These are phyloP conservation scores for Hirudo medicinalis DNA, from an alignment of 1,140 invertebrate species.

Conservation along the genomic window DNA sequence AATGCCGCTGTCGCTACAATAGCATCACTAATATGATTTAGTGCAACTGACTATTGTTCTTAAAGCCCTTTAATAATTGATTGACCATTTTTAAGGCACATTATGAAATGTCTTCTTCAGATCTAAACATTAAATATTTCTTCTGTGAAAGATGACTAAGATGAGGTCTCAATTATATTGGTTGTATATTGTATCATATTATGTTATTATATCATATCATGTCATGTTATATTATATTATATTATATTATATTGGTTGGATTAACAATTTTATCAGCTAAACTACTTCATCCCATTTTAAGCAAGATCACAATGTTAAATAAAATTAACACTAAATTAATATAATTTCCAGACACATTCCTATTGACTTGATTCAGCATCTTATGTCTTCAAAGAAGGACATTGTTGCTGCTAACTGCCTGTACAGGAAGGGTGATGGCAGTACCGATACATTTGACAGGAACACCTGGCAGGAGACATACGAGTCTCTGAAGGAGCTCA, in stretches of 20 bases:
- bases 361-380: conserved; percentile 30
- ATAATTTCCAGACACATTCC: conserved; percentile 24
- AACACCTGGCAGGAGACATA: conserved; percentile 36
- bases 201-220: conserved; percentile 1
- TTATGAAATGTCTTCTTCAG: too few species aligned
- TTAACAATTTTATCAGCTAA: background rate
- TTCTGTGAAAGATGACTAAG: too few species aligned
- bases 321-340: background rate
- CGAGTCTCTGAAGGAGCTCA: conserved; percentile 25
- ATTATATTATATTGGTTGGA: background rate
- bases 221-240: background rate
- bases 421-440: conserved; percentile 23
- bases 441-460: conserved; percentile 30
- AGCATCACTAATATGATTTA: too few species aligned
- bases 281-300: background rate
- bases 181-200: background rate
- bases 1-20: too few species aligned
- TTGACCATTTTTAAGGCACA: too few species aligned
- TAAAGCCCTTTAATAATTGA: too few species aligned
- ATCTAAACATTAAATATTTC: too few species aligned
- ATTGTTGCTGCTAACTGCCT: conserved; percentile 32
- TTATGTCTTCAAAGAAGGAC: conserved; percentile 31
- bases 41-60: too few species aligned
- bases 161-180: too few species aligned
- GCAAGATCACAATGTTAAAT: background rate